Evolutionary conservation across 2,888 invertebrate genomes (phyloP).

Genomic region (Epicampocera succincta): DNA sequence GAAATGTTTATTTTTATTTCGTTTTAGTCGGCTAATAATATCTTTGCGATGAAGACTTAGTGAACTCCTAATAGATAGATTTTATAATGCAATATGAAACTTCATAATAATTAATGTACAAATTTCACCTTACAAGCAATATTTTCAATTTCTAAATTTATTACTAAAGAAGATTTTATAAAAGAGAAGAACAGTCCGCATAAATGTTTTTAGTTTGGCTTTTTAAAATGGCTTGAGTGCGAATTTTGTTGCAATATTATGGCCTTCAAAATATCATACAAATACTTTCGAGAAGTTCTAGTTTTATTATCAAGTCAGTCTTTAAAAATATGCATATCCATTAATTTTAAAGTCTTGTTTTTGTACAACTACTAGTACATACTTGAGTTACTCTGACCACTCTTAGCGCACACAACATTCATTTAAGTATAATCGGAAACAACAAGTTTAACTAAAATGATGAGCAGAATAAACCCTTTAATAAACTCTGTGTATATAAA

Average conservation of each 20-base stretch:
- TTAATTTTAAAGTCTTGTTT: too few species aligned
- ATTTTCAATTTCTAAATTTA: constrained; percentile 41
- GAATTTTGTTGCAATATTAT: constrained; percentile 36
- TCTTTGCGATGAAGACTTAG: constrained; percentile 1
- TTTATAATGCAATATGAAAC: constrained; percentile 18
- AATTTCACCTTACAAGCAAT: constrained; percentile 20
- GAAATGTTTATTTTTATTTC: constrained; percentile 42
- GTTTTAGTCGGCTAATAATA: constrained; percentile 56
- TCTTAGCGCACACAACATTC: too few species aligned
- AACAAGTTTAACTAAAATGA: too few species aligned
- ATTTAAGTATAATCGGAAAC: too few species aligned
- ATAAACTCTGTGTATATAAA: too few species aligned
- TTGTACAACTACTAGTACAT: too few species aligned
- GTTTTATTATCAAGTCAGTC: too few species aligned
- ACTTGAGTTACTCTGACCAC: too few species aligned
- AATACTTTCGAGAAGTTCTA: too few species aligned
- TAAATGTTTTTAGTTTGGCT: constrained; percentile 44
- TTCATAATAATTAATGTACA: constrained; percentile 55
- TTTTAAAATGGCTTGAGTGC: constrained; percentile 24
- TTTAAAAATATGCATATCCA: too few species aligned
- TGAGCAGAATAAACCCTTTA: too few species aligned
- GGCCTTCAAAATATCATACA: neutral
- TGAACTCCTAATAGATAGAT: too few species aligned
- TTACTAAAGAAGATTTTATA: constrained; percentile 15
- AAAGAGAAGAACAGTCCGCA: constrained; percentile 51